Conservation (phyloP, 2,888 invertebrate genomes). For the Nephrotoma flavescens region DNA sequence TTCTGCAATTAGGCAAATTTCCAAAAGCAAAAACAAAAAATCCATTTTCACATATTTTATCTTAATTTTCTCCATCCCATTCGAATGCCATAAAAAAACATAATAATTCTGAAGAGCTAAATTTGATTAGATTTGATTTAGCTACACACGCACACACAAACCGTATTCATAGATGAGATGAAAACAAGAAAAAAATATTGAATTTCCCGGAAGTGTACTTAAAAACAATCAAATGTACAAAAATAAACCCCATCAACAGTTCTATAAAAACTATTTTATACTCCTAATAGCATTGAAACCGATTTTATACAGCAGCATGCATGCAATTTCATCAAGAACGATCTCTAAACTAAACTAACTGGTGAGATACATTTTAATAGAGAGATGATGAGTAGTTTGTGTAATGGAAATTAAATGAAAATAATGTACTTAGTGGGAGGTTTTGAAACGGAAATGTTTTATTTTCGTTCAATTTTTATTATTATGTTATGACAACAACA, state of each 20-base stretch:
- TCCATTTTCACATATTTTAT: neutral
- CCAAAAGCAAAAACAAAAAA: neutral
- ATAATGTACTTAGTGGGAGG: neutral
- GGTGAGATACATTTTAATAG: neutral
- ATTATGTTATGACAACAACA: neutral
- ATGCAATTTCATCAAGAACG: neutral
- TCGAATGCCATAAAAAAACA: neutral
- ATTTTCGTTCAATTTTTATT: neutral
- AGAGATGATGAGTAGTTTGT: neutral
- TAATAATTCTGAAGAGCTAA: neutral
- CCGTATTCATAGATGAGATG: neutral
- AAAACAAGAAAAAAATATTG: too few relatives aligned
- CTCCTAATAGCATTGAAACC: neutral
- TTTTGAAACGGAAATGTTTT: neutral
- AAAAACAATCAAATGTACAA: neutral
- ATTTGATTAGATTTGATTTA: neutral
- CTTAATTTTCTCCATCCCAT: neutral
- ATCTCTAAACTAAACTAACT: neutral
- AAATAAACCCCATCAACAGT: neutral
- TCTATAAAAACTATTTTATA: neutral
- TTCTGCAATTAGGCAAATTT: neutral
- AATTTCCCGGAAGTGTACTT: neutral
- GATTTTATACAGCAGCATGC: neutral
- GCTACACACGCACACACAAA: neutral
- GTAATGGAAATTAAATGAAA: neutral